Percentiles rank a stretch among this genome's conserved stretches.
These are phyloP conservation scores for Columbina picui DNA, from an alignment of 2,113 vertebrate genomes.

Conservation along the genomic window DNA sequence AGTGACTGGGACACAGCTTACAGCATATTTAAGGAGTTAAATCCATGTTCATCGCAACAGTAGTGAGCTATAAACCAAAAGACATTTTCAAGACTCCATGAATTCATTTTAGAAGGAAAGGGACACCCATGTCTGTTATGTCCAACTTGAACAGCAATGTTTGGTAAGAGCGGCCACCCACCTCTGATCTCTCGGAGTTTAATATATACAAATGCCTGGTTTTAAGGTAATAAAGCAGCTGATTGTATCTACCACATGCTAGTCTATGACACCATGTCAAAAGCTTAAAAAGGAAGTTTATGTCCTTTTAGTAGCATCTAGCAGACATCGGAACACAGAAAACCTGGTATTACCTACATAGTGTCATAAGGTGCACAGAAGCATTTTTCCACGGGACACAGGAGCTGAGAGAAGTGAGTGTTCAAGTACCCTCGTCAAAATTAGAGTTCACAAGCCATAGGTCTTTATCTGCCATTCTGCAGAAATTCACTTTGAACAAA, in stretches of 20 bases:
- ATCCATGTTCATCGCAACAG: slow-evolving; percentile 73
- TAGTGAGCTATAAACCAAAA: slow-evolving; percentile 73
- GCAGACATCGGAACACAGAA: slow-evolving; percentile 73
- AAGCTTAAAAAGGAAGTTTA: slow-evolving; percentile 80
- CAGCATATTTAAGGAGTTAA: slow-evolving; percentile 55
- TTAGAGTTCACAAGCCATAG: slow-evolving; percentile 65
- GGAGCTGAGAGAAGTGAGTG: slow-evolving; percentile 70
- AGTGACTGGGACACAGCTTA: slow-evolving; percentile 76
- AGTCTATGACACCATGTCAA: slow-evolving; percentile 79
- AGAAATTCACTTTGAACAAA: slow-evolving; percentile 68
- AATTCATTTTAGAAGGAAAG: slow-evolving; percentile 22
- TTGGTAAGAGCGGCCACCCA: slow-evolving; percentile 48
- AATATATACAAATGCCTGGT: slow-evolving; percentile 77
- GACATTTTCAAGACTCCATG: slow-evolving; percentile 36
- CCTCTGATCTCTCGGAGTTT: slow-evolving; percentile 62
- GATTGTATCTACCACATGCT: slow-evolving; percentile 84
- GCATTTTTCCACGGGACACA: slow-evolving; percentile 74
- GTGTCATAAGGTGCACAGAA: slow-evolving; percentile 77
- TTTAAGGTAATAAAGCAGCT: slow-evolving; percentile 77
- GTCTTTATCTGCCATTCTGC: slow-evolving; percentile 61
- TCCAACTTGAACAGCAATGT: slow-evolving; percentile 67
- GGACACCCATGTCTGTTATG: slow-evolving; percentile 51
- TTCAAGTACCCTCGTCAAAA: slow-evolving; percentile 63
- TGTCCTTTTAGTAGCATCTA: slow-evolving; percentile 84
- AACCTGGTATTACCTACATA: slow-evolving; percentile 74